These are phyloP conservation scores for Metalampra italica DNA, from an alignment of 2,888 invertebrate genomes.

Conservation along the genomic window DNA sequence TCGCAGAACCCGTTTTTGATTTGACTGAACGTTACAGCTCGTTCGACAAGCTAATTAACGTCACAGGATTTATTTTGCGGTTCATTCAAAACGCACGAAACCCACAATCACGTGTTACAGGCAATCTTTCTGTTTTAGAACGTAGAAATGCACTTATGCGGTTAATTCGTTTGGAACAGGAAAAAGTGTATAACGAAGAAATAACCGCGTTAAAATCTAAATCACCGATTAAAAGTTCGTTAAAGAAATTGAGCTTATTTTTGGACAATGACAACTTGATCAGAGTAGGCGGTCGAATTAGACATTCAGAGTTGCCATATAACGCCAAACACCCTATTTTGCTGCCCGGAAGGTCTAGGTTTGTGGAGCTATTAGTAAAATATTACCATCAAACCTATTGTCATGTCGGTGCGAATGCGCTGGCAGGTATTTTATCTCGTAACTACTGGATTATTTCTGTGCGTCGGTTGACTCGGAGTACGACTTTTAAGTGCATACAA, in stretches of 20 bases:
- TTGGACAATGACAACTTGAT: conserved; percentile 6
- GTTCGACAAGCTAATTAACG: too few species aligned
- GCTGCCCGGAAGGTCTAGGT: conserved; percentile 1
- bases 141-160: background rate
- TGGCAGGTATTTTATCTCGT: conserved; percentile 1
- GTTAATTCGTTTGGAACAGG: background rate
- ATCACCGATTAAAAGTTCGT: background rate
- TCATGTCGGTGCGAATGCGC: conserved; percentile 5
- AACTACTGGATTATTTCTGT: background rate
- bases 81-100: too few species aligned
- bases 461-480: background rate
- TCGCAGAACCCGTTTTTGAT: background rate
- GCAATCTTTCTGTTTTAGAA: background rate
- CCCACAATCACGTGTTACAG: too few species aligned
- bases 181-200: background rate
- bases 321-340: conserved; percentile 1
- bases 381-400: conserved; percentile 8
- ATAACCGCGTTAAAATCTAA: background rate
- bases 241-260: conserved; percentile 5
- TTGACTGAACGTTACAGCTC: too few species aligned
- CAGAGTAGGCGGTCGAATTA: conserved; percentile 9
- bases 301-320: conserved; percentile 1
- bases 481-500: background rate
- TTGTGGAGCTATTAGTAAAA: conserved; percentile 5
- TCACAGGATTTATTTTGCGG: too few species aligned